Evolutionary conservation across 1,140 invertebrate genomes (phyloP).

Genomic region (Procambarus virginalis): DNA sequence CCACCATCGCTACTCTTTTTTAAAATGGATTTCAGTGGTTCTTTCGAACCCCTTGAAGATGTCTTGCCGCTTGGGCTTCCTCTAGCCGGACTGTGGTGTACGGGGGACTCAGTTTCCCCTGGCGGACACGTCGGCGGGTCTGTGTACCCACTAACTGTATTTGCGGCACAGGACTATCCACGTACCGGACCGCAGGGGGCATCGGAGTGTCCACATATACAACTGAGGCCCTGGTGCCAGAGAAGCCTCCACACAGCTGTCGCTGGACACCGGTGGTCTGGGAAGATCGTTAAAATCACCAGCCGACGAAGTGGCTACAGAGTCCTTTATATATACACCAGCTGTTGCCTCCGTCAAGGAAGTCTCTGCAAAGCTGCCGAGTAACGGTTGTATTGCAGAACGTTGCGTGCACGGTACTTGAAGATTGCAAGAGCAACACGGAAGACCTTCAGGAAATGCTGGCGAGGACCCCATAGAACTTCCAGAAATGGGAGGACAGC

Average conservation of each 20-base stretch:
- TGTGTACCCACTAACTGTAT: not conserved
- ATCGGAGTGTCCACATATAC: conserved; percentile 4
- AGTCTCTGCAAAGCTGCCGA: conserved; percentile 6
- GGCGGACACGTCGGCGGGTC: not conserved
- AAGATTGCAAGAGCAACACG: conserved; percentile 37
- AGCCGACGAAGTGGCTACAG: not conserved
- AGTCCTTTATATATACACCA: not conserved
- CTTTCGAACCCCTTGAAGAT: conserved; percentile 12
- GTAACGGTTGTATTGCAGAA: not conserved
- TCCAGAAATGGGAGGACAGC: conserved; percentile 6
- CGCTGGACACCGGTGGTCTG: not conserved
- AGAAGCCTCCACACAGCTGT: not conserved
- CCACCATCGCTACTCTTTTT: conserved; percentile 40
- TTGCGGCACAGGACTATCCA: not conserved
- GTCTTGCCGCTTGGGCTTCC: conserved; percentile 30
- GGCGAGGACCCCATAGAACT: not conserved
- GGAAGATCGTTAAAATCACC: not conserved
- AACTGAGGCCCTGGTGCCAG: not conserved
- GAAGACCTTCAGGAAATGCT: conserved; percentile 4
- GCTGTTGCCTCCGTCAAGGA: conserved; percentile 1
- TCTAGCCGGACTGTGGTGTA: not conserved
- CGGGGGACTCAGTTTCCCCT: not conserved
- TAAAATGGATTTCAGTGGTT: conserved; percentile 54
- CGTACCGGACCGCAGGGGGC: not conserved
- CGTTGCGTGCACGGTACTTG: conserved; percentile 1